phyloP scores from a whole-genome alignment of 2,888 invertebrate species.

The Mimachlamys varia region DNA sequence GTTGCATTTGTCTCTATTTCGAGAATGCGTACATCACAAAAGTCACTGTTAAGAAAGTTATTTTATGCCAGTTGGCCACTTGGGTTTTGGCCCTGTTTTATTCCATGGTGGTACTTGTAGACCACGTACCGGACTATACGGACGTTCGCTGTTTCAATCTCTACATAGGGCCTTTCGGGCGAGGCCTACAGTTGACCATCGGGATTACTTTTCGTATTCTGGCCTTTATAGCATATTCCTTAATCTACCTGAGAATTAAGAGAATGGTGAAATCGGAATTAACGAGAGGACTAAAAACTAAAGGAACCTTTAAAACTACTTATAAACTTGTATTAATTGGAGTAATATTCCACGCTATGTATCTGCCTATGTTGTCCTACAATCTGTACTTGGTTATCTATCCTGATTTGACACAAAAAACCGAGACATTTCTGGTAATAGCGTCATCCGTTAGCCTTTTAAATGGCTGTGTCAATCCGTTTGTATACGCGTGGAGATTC shows the following conservation, averaged over 20 bases:
- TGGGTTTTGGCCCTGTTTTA: neutral
- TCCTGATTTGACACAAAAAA: neutral
- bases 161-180: neutral
- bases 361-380: neutral
- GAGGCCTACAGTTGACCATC: neutral
- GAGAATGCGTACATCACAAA: neutral
- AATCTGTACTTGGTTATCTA: neutral
- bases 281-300: neutral
- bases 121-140: neutral
- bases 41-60: neutral
- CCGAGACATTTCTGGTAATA: neutral
- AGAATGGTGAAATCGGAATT: neutral
- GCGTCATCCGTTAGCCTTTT: neutral
- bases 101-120: neutral
- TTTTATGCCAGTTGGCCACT: neutral
- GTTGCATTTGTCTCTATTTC: slow-evolving; percentile 19
- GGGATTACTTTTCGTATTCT: neutral
- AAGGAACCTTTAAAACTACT: neutral
- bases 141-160: slow-evolving; percentile 3
- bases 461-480: neutral
- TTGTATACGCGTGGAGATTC: neutral
- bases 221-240: neutral
- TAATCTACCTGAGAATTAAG: neutral
- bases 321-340: neutral
- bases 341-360: neutral